Percentiles rank a stretch among this genome's conserved stretches.
Conservation (phyloP, 2,797 vertebrate species). For the Cephalopachus bancanus region DNA sequence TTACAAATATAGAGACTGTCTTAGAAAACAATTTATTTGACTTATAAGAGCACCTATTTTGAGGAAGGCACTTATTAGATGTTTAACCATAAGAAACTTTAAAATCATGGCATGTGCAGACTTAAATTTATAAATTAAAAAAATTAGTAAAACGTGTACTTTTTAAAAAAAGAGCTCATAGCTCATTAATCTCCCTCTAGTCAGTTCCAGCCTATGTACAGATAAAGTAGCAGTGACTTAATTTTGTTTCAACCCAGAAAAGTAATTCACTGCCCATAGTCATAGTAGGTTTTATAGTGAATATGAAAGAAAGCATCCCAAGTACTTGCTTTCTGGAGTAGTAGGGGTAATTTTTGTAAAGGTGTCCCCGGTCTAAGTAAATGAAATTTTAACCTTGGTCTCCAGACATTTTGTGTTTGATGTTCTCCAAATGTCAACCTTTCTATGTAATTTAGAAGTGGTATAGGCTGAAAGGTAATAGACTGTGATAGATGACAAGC, state of each 20-base stretch:
- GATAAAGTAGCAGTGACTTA: neutral
- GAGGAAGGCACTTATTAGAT: neutral
- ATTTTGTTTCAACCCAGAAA: neutral
- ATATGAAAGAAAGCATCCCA: neutral
- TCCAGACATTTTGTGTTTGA: constrained; percentile 7
- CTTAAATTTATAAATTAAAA: constrained; percentile 9
- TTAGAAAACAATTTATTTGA: constrained; percentile 11
- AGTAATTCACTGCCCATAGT: neutral
- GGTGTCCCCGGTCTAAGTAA: constrained; percentile 9
- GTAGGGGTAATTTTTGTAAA: constrained; percentile 19
- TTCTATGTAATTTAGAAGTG: constrained; percentile 54
- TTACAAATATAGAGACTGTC: neutral
- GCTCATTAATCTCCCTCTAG: neutral
- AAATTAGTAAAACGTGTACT: neutral
- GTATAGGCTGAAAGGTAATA: constrained; percentile 54
- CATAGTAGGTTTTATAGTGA: neutral
- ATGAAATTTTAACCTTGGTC: neutral
- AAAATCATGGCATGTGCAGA: constrained; percentile 15
- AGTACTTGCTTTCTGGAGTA: constrained; percentile 21
- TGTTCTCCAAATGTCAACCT: neutral
- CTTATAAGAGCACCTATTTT: neutral
- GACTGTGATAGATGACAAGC: neutral
- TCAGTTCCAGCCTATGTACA: neutral
- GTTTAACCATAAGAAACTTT: neutral
- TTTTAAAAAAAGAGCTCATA: constrained; percentile 6